Conservation (phyloP, 2,797 vertebrate species). For the Megaceryle alcyon region DNA sequence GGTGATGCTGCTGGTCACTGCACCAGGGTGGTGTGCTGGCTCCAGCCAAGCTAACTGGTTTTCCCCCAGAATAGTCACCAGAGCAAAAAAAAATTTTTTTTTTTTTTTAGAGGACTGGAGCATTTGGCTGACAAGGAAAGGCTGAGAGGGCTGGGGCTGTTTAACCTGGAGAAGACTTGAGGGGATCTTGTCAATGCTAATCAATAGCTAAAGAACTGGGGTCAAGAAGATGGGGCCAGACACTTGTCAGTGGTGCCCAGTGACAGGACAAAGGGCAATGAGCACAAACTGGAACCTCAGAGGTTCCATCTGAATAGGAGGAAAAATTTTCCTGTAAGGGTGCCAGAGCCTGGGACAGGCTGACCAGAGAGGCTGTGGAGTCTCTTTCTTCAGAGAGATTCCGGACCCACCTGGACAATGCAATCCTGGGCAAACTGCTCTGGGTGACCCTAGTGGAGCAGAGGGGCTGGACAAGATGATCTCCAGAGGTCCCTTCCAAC, state of each 20-base stretch:
- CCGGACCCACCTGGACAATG: neutral
- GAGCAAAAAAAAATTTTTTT: neutral
- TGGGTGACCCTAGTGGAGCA: neutral
- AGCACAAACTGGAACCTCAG: neutral
- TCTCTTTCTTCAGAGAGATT: neutral
- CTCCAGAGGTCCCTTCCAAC: neutral
- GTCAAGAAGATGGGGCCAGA: too few species aligned
- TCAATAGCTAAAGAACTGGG: too few species aligned
- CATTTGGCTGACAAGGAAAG: neutral
- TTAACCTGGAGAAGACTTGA: too few species aligned
- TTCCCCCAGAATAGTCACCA: neutral
- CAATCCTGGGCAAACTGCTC: neutral
- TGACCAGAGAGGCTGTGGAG: neutral
- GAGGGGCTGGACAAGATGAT: neutral
- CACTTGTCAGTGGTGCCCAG: too few species aligned
- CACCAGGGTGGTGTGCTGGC: fast-evolving
- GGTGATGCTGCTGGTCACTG: neutral
- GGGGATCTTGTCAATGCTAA: too few species aligned
- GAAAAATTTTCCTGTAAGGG: neutral
- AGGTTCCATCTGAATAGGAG: neutral
- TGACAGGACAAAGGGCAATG: too few species aligned
- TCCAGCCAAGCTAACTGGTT: neutral
- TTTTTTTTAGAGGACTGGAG: neutral
- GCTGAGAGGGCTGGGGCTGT: neutral
- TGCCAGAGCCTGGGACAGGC: neutral